Base-by-base conservation (phyloP, 1,140 invertebrate species). In the Drosophila pectinifera region DNA sequence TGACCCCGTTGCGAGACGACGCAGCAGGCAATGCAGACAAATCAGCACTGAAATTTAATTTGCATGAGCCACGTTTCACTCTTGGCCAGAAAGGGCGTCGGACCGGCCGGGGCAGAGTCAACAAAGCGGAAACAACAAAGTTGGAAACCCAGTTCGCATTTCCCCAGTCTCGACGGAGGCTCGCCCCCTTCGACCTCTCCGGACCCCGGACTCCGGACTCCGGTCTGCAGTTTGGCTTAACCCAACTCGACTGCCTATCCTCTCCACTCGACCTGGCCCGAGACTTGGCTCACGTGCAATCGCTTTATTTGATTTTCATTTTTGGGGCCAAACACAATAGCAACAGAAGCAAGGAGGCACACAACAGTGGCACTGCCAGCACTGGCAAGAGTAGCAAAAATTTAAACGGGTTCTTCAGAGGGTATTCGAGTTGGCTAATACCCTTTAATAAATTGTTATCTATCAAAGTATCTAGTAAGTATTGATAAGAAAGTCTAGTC, bases 1-100 rank as follows among this genome's bases (percentile, higher is more conserved):
- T 83, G 83, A 88, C 79, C 82, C 78, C 73, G 85, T 77, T 49
- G 28, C 48, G 45, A 24, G 48, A 42, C 51, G 49, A 46, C 51
- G 49, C 39, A 59, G 51, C 36, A 45, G 38, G 62, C 57, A 62
- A 48, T 51, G 58, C 61, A 80, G 68, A 84, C 81, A 88, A 72
- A 86, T 86, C 83, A 79, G 83, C 61, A 88, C 84, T 79, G 76
- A 86, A 88, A 88, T 88, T 88, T 88, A 83, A 88, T 88, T 88
- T 89, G 84, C 83, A 88, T 88, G 68, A 74, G 36, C 54, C 63
- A 78, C 31, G 64, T 62, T 41, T 24, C 42, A 39, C 31, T 61
- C 26, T 18, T 36, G 39, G 48, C 48, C 48, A n/a, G 43, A 55
- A 45, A 39, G 51, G 68, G 64, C 68, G 68, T 70, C 34, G 34